These are phyloP conservation scores for Pachyuromys duprasi DNA, from an alignment of 2,797 vertebrate species.

Conservation along the genomic window DNA sequence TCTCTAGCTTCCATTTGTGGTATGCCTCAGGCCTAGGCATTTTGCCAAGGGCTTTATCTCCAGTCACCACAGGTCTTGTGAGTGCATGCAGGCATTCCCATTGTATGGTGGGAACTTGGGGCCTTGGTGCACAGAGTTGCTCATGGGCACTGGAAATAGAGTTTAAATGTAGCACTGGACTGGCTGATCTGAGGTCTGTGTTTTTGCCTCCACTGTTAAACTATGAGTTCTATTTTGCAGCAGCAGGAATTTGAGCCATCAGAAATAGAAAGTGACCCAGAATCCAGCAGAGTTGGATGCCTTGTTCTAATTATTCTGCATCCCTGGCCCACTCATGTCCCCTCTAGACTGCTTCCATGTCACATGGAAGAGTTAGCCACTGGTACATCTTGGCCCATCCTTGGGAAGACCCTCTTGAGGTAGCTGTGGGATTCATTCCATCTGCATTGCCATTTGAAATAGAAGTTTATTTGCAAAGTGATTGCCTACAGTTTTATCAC, in stretches of 20 bases:
- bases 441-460: neutral
- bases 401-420: neutral
- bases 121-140: neutral
- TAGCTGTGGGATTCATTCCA: neutral
- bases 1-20: neutral
- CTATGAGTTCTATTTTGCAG: conserved; percentile 15
- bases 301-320: neutral
- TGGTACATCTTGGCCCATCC: neutral
- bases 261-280: neutral
- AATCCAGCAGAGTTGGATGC: neutral
- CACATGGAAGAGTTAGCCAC: neutral
- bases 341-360: neutral
- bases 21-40: neutral
- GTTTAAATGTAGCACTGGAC: neutral
- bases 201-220: neutral
- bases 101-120: neutral
- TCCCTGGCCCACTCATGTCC: neutral
- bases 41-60: neutral
- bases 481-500: neutral
- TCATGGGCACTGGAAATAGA: neutral
- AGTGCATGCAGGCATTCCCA: neutral
- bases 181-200: conserved; percentile 18
- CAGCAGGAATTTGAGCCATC: neutral
- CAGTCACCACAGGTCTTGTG: neutral
- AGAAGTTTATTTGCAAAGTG: neutral